These are phyloP conservation scores for Fissipunctia ypsillon DNA, from an alignment of 2,888 invertebrate genomes.

Conservation along the genomic window DNA sequence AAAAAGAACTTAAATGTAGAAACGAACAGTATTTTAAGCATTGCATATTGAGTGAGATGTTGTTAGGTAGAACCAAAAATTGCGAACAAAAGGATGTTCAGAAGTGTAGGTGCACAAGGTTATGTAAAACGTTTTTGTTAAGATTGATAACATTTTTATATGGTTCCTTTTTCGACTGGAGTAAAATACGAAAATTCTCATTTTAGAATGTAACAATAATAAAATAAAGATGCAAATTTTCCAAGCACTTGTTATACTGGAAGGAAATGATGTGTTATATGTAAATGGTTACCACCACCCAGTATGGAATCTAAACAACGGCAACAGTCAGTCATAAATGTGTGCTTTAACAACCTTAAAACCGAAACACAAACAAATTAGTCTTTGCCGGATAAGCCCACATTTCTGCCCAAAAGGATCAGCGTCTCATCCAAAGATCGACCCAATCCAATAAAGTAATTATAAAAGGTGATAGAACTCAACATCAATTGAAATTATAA, in stretches of 20 bases:
- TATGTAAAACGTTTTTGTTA: slow-evolving; percentile 2
- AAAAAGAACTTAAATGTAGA: slow-evolving; percentile 48
- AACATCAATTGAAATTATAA: not conserved
- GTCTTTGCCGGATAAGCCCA: not conserved
- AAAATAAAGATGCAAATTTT: not conserved
- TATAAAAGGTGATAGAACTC: not conserved
- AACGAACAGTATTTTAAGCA: slow-evolving; percentile 32
- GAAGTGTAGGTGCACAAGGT: slow-evolving; percentile 5
- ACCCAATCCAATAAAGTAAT: not conserved
- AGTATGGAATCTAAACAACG: not conserved
- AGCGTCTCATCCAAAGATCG: not conserved
- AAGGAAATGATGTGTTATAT: not conserved
- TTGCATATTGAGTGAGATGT: slow-evolving; percentile 17
- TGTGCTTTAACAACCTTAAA: not conserved
- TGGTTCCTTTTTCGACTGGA: not conserved
- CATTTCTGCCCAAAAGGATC: not conserved
- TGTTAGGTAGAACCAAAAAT: slow-evolving; percentile 14
- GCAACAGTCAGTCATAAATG: not conserved
- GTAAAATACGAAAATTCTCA: not conserved
- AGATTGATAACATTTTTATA: not conserved
- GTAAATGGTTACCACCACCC: not conserved
- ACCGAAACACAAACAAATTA: not conserved
- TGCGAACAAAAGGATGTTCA: not conserved
- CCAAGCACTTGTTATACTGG: not conserved
- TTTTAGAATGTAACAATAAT: not conserved